phyloP scores from a whole-genome alignment of 2,113 vertebrate genomes.

The Gracilinanus agilis region DNA sequence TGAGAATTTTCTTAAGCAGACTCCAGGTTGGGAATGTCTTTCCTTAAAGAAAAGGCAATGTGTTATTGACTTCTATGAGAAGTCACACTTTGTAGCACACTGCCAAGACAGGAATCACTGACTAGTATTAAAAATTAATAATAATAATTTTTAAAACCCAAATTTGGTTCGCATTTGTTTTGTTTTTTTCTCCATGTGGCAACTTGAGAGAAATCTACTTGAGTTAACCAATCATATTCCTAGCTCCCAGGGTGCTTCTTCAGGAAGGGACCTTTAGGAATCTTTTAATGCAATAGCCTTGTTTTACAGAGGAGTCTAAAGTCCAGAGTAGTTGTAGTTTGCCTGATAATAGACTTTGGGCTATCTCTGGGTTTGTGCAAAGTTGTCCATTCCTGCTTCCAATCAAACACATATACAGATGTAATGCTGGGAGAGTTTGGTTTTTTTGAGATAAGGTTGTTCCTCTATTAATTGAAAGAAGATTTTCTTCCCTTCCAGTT shows the following conservation, averaged over 20 bases:
- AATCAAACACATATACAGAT: not conserved
- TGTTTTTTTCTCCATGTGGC: conserved; percentile 72
- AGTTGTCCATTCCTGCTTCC: not conserved
- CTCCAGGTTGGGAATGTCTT: conserved; percentile 70
- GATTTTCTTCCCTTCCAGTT: not conserved
- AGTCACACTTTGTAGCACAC: conserved; percentile 64
- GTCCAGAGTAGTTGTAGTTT: not conserved
- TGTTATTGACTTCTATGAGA: conserved; percentile 71
- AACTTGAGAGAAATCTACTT: conserved; percentile 63
- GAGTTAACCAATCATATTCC: not conserved
- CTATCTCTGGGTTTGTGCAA: not conserved
- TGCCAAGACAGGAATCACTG: conserved; percentile 64
- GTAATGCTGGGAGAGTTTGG: not conserved
- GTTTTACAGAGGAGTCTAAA: not conserved
- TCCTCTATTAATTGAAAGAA: not conserved
- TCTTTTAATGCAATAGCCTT: not conserved
- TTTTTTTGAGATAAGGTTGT: not conserved
- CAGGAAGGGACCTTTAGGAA: not conserved
- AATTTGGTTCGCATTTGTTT: conserved; percentile 73
- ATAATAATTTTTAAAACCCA: not conserved
- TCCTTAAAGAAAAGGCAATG: conserved; percentile 68
- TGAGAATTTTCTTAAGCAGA: conserved; percentile 52
- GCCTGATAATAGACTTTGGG: not conserved
- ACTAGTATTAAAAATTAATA: conserved; percentile 69
- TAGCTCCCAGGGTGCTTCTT: not conserved